Conservation (phyloP, 2,888 invertebrate genomes). For the Ormia ochracea region DNA sequence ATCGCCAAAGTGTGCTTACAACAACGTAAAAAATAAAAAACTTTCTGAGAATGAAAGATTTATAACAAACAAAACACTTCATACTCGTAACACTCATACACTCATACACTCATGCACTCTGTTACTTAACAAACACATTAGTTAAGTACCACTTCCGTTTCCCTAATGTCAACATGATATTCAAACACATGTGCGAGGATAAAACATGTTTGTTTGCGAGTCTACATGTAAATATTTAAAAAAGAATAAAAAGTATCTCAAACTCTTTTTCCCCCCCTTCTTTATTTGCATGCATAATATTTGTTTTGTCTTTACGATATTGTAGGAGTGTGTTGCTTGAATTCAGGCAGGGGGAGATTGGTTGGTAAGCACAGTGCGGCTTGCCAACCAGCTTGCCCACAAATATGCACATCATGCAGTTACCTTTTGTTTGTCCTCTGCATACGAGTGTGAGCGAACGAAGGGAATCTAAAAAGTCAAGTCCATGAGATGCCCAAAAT, state of each 20-base stretch:
- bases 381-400: slow-evolving; percentile 6
- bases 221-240: slow-evolving; percentile 31
- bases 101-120: slow-evolving; percentile 62
- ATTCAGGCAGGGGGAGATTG: not conserved
- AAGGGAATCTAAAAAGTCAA: not conserved
- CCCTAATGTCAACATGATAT: slow-evolving; percentile 30
- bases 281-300: slow-evolving; percentile 46
- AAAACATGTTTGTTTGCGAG: slow-evolving; percentile 12
- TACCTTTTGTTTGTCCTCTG: slow-evolving; percentile 16
- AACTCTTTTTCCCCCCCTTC: slow-evolving; percentile 3
- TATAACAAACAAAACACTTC: slow-evolving; percentile 63
- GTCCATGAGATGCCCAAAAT: too few species aligned
- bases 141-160: slow-evolving; percentile 62
- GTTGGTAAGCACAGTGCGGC: not conserved
- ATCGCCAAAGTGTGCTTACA: slow-evolving; percentile 40
- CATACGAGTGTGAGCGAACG: not conserved
- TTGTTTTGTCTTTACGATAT: slow-evolving; percentile 29
- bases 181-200: not conserved
- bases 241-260: slow-evolving; percentile 20
- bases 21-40: slow-evolving; percentile 4
- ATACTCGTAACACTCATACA: slow-evolving; percentile 64
- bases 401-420: slow-evolving; percentile 26
- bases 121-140: slow-evolving; percentile 61
- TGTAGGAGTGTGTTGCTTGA: not conserved
- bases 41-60: slow-evolving; percentile 28